Conservation (phyloP, 2,888 invertebrate genomes). For the Agrochola lychnidis region DNA sequence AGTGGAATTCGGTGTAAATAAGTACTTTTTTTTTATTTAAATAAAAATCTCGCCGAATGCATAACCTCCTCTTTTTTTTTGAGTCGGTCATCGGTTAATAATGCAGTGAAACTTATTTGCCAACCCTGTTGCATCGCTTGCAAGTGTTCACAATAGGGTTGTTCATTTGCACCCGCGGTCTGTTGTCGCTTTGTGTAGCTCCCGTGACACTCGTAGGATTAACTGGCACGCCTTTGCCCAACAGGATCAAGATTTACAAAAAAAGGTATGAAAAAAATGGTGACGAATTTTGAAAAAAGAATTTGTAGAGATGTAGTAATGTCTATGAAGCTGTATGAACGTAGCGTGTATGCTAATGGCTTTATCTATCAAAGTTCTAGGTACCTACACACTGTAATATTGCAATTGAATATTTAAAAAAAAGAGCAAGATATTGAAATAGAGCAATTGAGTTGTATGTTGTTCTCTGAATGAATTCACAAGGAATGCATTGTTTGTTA, state of each 20-base stretch:
- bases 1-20: no score
- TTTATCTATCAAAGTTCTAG: no score
- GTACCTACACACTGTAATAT: background rate
- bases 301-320: background rate
- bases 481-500: no score
- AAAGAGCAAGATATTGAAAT: no score
- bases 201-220: conserved; percentile 80
- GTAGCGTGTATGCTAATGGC: background rate
- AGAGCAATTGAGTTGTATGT: background rate
- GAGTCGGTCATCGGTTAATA: no score
- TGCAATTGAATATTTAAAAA: background rate
- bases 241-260: conserved; percentile 59
- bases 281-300: conserved; percentile 8
- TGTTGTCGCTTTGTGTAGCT: conserved; percentile 61
- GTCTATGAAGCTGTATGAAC: background rate
- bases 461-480: no score
- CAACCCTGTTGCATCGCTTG: conserved; percentile 59
- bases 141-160: conserved; percentile 73
- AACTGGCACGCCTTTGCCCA: conserved; percentile 78
- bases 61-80: no score
- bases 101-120: background rate
- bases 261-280: conserved; percentile 19
- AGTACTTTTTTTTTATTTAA: no score
- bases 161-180: conserved; percentile 75
- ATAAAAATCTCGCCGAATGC: no score